Evolutionary conservation across 2,888 invertebrate species (phyloP), one percentile per base, ranked within the genome.

Genomic region (Ferdinandea cuprea): DNA sequence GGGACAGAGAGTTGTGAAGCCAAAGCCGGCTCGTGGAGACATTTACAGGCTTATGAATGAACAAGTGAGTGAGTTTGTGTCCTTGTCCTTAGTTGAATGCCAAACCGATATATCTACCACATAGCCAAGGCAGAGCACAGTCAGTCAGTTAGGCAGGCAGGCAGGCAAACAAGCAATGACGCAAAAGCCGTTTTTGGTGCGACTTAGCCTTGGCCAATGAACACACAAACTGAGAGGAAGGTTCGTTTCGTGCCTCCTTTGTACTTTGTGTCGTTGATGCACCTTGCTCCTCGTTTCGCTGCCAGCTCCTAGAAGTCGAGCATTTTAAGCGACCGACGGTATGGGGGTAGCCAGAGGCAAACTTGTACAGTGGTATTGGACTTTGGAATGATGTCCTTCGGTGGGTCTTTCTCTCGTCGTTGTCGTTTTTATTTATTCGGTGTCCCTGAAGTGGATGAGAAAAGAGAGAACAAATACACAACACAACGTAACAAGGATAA

Each of bases 181-280:
- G 83, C 83, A 83, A 83, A 72, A 72, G 48, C 56, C 48, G 58
- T 77, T 72, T 78, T 83, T 46, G 72, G 66, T 73, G 73, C 58
- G 72, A 44, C 78, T 68, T 68, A 83, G 68, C 78, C 78, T 83
- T 83, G 83, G 83, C 77, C 81, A 83, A 66, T 50, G 65, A 81
- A 72, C 54, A 80, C 61, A 61, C 30, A 46, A 71, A 44, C 5
- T n/a, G 37, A 52, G 17, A 58, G 59, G 71, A 42, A 30, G 17
- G 52, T 25, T 59, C 40, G n/a, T 52, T 46, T 44, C 50, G 40
- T 40, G 58, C 52, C 72, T 59, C 17, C 61, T 76, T 59, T 59
- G 69, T 69, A 63, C 56, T 73, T 73, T 28, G 56, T 76, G 69
- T 37, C 58, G 68, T 56, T 50, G 65, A 32, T 63, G 61, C 54